phyloP scores from a whole-genome alignment of 2,113 vertebrate genomes.

The Microcebus lehilahytsara region DNA sequence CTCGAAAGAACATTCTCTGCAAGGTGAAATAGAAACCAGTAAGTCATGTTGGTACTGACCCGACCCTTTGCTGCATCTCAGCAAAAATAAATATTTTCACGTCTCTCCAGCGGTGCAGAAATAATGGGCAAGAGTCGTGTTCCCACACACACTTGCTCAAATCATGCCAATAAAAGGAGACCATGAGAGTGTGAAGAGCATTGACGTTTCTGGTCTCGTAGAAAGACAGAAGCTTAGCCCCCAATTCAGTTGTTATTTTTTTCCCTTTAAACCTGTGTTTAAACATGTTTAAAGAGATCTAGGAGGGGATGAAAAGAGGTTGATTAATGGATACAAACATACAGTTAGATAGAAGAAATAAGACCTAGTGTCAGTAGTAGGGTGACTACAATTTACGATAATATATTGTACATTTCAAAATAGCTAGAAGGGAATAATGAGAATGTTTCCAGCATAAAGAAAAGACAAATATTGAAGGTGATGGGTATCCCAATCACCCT shows the following conservation, averaged over 20 bases:
- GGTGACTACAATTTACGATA: not conserved
- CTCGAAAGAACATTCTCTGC: slow-evolving; percentile 38
- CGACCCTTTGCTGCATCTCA: not conserved
- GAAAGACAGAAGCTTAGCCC: not conserved
- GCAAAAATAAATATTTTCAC: slow-evolving; percentile 18
- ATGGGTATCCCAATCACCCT: not conserved
- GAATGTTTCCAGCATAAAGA: not conserved
- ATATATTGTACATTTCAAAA: not conserved
- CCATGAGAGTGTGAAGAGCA: not conserved
- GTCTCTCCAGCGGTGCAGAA: slow-evolving; percentile 31
- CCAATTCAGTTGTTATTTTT: not conserved
- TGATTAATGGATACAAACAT: not conserved
- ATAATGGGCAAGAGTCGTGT: not conserved
- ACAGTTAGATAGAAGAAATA: not conserved
- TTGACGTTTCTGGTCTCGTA: not conserved
- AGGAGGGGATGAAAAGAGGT: not conserved
- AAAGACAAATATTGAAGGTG: not conserved
- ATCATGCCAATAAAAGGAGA: not conserved
- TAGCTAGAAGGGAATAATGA: not conserved
- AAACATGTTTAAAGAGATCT: not conserved
- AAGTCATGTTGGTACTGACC: not conserved
- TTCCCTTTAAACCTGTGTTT: not conserved
- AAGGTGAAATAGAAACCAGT: slow-evolving; percentile 39
- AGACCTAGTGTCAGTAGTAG: not conserved
- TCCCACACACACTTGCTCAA: not conserved